Conservation (phyloP, 2,113 vertebrate species). For the Ia io region DNA sequence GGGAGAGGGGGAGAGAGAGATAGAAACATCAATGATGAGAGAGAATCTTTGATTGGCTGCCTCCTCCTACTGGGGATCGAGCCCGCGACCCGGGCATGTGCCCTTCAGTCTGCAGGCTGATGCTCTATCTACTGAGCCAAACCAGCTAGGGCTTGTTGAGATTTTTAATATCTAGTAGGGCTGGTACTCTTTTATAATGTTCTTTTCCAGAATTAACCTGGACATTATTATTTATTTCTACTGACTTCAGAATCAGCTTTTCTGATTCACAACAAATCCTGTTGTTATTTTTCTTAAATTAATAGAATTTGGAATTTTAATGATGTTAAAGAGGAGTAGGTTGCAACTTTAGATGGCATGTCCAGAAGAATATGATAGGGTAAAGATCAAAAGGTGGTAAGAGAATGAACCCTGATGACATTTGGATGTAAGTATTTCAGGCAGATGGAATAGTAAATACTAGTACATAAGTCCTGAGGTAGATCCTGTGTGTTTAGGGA, state of each 20-base stretch:
- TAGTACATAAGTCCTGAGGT: neutral
- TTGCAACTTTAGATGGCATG: neutral
- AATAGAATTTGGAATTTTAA: neutral
- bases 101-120: too few relatives aligned
- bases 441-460: neutral
- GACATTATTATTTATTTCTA: neutral
- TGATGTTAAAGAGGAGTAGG: neutral
- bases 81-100: too few relatives aligned
- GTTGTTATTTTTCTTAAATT: neutral
- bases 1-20: too few relatives aligned
- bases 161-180: neutral
- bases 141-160: neutral
- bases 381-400: neutral
- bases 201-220: neutral
- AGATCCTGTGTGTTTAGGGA: neutral
- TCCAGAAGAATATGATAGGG: neutral
- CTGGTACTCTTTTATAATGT: neutral
- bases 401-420: neutral
- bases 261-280: neutral
- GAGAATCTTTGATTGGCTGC: too few relatives aligned
- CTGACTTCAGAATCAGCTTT: neutral
- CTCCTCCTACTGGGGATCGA: too few relatives aligned
- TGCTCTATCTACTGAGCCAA: too few relatives aligned
- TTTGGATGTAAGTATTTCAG: neutral
- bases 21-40: too few relatives aligned